Conservation (phyloP, 2,797 vertebrate genomes). For the Loris lydekkerianus region DNA sequence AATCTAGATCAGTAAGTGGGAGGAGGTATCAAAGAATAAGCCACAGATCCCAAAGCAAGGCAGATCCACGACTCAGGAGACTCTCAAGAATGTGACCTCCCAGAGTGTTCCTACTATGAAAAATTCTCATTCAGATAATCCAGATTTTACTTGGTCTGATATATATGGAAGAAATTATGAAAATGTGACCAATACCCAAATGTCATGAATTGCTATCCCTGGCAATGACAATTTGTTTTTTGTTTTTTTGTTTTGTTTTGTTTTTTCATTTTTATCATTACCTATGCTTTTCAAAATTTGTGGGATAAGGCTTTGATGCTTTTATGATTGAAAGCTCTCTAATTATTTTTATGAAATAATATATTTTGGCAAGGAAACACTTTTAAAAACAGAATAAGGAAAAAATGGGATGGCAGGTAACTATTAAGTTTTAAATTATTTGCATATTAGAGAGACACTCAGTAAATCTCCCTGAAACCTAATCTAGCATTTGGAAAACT, state of each 20-base stretch:
- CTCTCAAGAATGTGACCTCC: neutral
- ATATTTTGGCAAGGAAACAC: conserved; percentile 47
- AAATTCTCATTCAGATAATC: neutral
- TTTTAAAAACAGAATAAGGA: conserved; percentile 51
- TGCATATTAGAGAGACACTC: conserved; percentile 53
- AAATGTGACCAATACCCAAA: neutral
- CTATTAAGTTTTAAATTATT: conserved; percentile 62
- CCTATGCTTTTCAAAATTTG: conserved; percentile 34
- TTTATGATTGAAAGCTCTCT: conserved; percentile 58
- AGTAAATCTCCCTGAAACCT: conserved; percentile 56
- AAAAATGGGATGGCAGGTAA: conserved; percentile 22
- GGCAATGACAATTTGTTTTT: conserved; percentile 29
- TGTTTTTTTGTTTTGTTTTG: neutral
- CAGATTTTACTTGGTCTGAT: neutral
- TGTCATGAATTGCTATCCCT: conserved; percentile 1
- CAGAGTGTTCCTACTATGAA: neutral
- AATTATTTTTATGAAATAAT: conserved; percentile 57
- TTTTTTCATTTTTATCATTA: conserved; percentile 50
- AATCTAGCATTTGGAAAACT: conserved; percentile 41
- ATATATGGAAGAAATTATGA: neutral
- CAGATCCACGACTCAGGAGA: neutral
- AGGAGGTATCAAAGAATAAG: neutral
- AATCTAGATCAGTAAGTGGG: neutral
- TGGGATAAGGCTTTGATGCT: conserved; percentile 15
- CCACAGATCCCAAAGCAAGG: neutral